Base-by-base conservation (phyloP, 2,888 invertebrate genomes). In the Aphelenchoides bicaudatus region DNA sequence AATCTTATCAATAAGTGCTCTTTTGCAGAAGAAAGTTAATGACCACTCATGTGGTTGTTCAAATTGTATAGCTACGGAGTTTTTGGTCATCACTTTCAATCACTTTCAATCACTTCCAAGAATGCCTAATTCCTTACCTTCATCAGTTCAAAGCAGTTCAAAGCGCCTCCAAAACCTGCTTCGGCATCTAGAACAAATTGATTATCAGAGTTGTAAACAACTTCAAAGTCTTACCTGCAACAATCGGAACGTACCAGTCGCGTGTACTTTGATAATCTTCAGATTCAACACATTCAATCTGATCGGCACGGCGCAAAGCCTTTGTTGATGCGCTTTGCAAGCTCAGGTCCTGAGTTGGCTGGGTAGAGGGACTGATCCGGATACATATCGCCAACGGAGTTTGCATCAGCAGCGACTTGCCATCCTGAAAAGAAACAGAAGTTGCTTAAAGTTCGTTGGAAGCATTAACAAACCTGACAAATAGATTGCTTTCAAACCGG, bases 351-450 rank as follows among this genome's bases (percentile, higher is more conserved):
- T 3, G 79, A 79, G 62, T 80, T 80, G 38, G 78, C 73, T 28
- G 80, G 79, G 57, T 80, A 80, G 43, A 80, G 67, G 21, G 79
- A 79, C 64, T 80, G 80, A 63, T 80, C 80, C 8, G 80, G 80
- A 58, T 80, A 80, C 75, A 75, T 75, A 51, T 79, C 75, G 30
- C 77, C 78, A n/a, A 75, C 72, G n/a, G 70, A 62, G 63, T 80
- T 80, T 19, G 76, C 79, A 58, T 80, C 80, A 2, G 80, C 80
- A 29, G 80, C 80, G 16, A 80, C 80, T 72, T 80, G 80, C 80
- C 80, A 80, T 39, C 80, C 80, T 67, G 55, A 50, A 66, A 49
- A 19, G 46, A 46, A 30, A 13, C 13, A 16, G 8, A 29, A 46
- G 13, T 8, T 13, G 31, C 6, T 8, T 4, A 8, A 43, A 30